Evolutionary conservation across 1,140 invertebrate genomes (phyloP).

Genomic region (Heliothis subflexa): DNA sequence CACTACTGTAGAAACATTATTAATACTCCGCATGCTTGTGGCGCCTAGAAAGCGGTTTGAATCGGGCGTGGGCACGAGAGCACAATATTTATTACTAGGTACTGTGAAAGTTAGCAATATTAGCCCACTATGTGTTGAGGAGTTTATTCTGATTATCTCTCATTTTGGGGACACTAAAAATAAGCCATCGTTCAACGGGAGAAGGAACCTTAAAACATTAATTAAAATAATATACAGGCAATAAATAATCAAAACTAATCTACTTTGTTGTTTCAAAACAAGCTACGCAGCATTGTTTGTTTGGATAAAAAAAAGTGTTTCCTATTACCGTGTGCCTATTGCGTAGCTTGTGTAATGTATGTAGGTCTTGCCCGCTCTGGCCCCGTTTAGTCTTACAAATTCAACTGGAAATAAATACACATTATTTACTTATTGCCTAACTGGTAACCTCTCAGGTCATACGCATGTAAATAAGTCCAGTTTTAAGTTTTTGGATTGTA

Average conservation of each 20-base stretch:
- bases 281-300: background rate
- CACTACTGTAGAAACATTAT: background rate
- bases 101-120: slow-evolving; percentile 11
- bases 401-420: background rate
- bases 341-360: slow-evolving; percentile 3
- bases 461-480: too few species aligned
- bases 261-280: slow-evolving; percentile 7
- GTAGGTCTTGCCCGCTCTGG: background rate
- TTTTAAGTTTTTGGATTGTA: too few species aligned
- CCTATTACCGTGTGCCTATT: slow-evolving; percentile 6
- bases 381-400: background rate
- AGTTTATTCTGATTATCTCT: slow-evolving; percentile 2
- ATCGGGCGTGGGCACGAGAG: slow-evolving; percentile 9
- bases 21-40: background rate
- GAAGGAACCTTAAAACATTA: background rate
- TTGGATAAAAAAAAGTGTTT: slow-evolving; percentile 17
- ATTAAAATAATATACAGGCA: background rate
- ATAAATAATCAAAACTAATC: background rate
- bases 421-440: background rate
- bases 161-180: background rate
- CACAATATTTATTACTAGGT: background rate
- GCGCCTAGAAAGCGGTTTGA: slow-evolving; percentile 18
- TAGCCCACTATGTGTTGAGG: background rate
- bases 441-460: background rate
- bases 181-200: too few species aligned